Evolutionary conservation across 2,113 vertebrate species (phyloP).

Genomic region (Sakesphorus luctuosus): DNA sequence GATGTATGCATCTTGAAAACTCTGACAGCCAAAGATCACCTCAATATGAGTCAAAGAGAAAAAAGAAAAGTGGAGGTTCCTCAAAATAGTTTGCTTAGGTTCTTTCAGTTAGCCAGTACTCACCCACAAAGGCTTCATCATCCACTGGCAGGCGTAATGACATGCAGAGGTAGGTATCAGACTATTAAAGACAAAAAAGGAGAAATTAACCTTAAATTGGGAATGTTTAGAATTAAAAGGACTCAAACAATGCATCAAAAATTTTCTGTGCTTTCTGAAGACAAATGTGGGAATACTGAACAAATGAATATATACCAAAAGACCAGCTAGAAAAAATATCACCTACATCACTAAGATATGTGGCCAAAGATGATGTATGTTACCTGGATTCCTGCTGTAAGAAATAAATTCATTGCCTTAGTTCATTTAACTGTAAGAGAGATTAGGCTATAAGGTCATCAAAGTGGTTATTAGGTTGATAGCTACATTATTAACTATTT

Average conservation of each 20-base stretch:
- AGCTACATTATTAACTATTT: neutral
- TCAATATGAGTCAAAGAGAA: constrained; percentile 7
- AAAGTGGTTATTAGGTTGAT: neutral
- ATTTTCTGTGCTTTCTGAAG: neutral
- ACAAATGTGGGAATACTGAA: neutral
- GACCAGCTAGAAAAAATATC: neutral
- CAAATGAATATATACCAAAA: neutral
- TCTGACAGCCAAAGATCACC: constrained; percentile 45
- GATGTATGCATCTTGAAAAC: constrained; percentile 58
- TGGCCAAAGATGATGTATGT: rapidly evolving
- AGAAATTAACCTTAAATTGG: neutral
- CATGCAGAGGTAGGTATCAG: constrained; percentile 94
- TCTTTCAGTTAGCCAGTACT: constrained; percentile 67
- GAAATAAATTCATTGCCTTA: neutral
- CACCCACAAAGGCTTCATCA: constrained; percentile 89
- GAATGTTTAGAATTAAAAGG: neutral
- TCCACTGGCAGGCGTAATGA: constrained; percentile 82
- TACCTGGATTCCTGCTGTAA: neutral
- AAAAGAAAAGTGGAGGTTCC: constrained; percentile 18
- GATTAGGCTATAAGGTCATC: neutral
- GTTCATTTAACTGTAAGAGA: neutral
- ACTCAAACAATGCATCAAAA: neutral
- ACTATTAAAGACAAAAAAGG: constrained; percentile 78
- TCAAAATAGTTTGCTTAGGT: neutral
- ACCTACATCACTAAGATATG: neutral